Evolutionary conservation across 2,113 vertebrate genomes (phyloP).

Genomic region (Mugil cephalus): DNA sequence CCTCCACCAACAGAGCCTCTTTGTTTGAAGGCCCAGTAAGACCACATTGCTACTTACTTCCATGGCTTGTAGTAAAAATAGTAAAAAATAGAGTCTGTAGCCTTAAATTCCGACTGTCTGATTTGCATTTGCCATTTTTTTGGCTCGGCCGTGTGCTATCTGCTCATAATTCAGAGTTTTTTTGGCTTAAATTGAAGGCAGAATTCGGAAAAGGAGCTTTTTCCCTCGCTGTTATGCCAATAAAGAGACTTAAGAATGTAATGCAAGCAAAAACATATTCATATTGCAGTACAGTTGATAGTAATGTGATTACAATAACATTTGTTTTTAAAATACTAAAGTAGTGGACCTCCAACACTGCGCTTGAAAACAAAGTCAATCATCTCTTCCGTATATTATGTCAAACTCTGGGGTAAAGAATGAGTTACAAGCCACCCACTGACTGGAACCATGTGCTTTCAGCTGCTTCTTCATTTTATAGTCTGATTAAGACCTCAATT

Average conservation of each 20-base stretch:
- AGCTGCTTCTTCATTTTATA: slow-evolving; percentile 46
- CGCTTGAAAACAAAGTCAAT: slow-evolving; percentile 3
- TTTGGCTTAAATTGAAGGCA: background rate
- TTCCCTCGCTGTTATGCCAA: slow-evolving; percentile 20
- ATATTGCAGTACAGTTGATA: slow-evolving; percentile 7
- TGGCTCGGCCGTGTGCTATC: slow-evolving; percentile 22
- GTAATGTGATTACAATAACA: background rate
- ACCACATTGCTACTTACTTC: slow-evolving; percentile 1
- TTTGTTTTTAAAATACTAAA: slow-evolving; percentile 12
- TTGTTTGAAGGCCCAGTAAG: slow-evolving; percentile 11
- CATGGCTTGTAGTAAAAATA: slow-evolving; percentile 33
- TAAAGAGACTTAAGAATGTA: slow-evolving; percentile 30
- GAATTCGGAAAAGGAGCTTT: slow-evolving; percentile 8
- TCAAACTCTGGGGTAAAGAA: slow-evolving; percentile 1
- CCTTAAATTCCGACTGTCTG: slow-evolving; percentile 28
- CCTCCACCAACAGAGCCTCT: background rate
- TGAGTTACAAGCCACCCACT: slow-evolving; percentile 22
- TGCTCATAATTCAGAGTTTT: slow-evolving; percentile 41
- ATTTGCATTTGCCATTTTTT: slow-evolving; percentile 9
- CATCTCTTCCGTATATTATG: background rate
- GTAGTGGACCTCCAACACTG: background rate
- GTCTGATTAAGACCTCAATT: slow-evolving; percentile 41
- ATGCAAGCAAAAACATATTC: slow-evolving; percentile 40
- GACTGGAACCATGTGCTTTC: slow-evolving; percentile 27
- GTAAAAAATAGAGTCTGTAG: slow-evolving; percentile 4